Evolutionary conservation across 2,797 vertebrate species (phyloP).

Genomic region (Anguilla megastoma): DNA sequence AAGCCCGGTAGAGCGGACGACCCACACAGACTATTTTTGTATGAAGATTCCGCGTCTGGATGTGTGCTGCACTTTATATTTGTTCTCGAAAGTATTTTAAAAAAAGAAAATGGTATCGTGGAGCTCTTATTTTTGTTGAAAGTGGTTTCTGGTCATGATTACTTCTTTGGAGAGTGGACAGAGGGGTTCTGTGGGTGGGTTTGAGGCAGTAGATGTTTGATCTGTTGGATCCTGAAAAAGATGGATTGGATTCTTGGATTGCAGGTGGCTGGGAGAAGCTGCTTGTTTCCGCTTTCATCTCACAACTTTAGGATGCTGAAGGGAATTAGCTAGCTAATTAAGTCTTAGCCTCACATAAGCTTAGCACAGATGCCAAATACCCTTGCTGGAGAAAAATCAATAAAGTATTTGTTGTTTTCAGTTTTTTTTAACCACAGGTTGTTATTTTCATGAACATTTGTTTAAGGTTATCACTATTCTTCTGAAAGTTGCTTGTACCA

Average conservation of each 20-base stretch:
- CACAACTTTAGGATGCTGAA: neutral
- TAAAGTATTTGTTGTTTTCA: neutral
- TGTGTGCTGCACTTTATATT: slow-evolving; percentile 95
- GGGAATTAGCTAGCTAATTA: neutral
- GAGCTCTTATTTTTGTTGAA: slow-evolving; percentile 34
- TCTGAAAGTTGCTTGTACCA: slow-evolving; percentile 24
- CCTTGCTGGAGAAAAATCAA: neutral
- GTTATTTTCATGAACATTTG: slow-evolving; percentile 1
- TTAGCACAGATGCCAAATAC: slow-evolving; percentile 17
- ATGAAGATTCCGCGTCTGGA: slow-evolving; percentile 74
- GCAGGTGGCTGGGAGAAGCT: neutral
- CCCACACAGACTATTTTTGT: slow-evolving; percentile 67
- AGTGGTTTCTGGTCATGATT: slow-evolving; percentile 26
- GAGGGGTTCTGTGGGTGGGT: neutral
- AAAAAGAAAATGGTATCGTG: slow-evolving; percentile 36
- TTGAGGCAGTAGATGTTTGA: neutral
- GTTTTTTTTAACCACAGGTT: neutral
- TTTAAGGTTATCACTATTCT: neutral
- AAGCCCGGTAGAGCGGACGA: slow-evolving; percentile 47
- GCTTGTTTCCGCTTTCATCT: neutral
- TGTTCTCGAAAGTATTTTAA: slow-evolving; percentile 54
- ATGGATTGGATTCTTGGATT: neutral
- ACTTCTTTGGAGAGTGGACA: neutral
- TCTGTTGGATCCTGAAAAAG: too few relatives aligned
- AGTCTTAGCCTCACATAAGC: neutral